Base-by-base conservation (phyloP, 2,888 invertebrate species). In the Eutolmus rufibarbis region DNA sequence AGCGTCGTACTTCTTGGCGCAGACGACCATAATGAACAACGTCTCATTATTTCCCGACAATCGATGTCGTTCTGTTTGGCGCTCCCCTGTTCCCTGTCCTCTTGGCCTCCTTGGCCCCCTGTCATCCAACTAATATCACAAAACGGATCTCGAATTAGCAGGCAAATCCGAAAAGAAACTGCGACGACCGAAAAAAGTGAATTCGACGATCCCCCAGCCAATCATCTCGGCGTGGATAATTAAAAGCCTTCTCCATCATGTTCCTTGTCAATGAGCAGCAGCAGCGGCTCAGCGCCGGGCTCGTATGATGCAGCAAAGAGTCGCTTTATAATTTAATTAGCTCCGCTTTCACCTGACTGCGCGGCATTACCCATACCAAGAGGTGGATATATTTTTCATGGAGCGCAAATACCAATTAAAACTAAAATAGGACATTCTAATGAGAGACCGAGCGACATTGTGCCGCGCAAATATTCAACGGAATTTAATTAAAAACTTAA, bases 401-500 rank as follows among this genome's bases (percentile, higher is more conserved):
- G 85, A 88, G 87, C 88, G 88, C 88, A 89, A 88, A 89, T 88
- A 89, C 89, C 89, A 89, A 89, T 89, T 89, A 89, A 89, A 89
- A 89, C 88, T 89, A 88, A 89, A 89, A 89, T 89, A 89, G 89
- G 88, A 88, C 88, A 89, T 89, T 89, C 88, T 89, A 89, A 89
- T 89, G 88, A 88, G 88, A 87, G 87, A 84, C 87, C 77, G 87
- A 86, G 89, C 88, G 88, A 89, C 88, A 87, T 88, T 87, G 88
- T 88, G 84, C 88, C 88, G 88, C 87, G 87, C 89, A 89, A 89
- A 89, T 89, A 89, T 89, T 89, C 88, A 87, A 78, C 86, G 88
- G 86, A 88, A 89, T 89, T 89, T 88, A 89, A 89, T 89, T 89
- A 89, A 89, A 88, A 89, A 89, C 89, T 89, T 88, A 89, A 89